Conservation (phyloP, 2,888 invertebrate genomes). For the Agrotis ipsilon region DNA sequence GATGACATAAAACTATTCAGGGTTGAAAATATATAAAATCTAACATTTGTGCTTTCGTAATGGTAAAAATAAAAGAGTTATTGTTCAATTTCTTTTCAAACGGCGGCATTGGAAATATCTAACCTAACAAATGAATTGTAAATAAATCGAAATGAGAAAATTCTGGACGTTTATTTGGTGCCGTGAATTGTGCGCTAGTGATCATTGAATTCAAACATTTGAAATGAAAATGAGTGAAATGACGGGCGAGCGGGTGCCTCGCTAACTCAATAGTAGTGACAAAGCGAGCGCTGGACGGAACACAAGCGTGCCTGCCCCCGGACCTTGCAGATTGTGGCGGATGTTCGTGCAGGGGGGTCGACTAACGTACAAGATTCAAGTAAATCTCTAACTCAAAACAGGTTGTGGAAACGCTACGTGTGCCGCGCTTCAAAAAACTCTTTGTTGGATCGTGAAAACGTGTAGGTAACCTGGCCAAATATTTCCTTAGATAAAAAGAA, state of each 20-base stretch:
- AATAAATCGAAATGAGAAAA: constrained; percentile 36
- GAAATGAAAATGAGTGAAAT: constrained; percentile 71
- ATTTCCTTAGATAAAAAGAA: constrained; percentile 2
- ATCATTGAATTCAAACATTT: constrained; percentile 65
- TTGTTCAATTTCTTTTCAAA: constrained; percentile 35
- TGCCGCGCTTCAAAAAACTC: constrained; percentile 36
- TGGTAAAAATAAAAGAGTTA: constrained; percentile 48
- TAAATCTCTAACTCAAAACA: constrained; percentile 69
- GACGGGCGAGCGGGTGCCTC: constrained; percentile 66
- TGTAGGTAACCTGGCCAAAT: neutral
- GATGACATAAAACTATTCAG: constrained; percentile 77
- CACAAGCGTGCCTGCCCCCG: constrained; percentile 55
- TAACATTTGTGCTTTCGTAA: constrained; percentile 58
- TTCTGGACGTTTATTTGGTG: neutral
- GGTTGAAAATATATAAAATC: constrained; percentile 66
- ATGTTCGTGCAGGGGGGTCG: constrained; percentile 64
- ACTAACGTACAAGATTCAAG: constrained; percentile 70
- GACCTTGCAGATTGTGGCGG: constrained; percentile 70
- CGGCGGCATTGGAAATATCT: constrained; percentile 7
- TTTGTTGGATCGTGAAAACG: constrained; percentile 31
- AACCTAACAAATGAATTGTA: constrained; percentile 12
- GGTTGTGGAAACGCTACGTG: constrained; percentile 57
- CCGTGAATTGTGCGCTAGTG: constrained; percentile 1
- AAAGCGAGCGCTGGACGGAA: constrained; percentile 66
- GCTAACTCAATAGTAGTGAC: constrained; percentile 71